phyloP scores from a whole-genome alignment of 2,888 invertebrate species.

The Artemia sinica region DNA sequence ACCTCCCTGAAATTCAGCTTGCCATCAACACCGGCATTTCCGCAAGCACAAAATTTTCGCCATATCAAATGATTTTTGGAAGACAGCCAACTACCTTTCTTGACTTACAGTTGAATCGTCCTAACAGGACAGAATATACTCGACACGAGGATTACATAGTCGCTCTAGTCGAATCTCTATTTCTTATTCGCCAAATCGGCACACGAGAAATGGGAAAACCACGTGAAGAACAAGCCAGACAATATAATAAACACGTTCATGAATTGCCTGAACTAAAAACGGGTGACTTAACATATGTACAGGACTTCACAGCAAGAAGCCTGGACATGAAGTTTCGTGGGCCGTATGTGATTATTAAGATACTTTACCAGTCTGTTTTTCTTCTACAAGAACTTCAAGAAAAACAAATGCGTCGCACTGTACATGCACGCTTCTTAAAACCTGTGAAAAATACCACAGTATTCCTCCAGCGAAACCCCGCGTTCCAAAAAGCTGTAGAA shows the following conservation, averaged over 20 bases:
- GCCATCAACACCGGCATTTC: background rate
- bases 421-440: no score
- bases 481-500: no score
- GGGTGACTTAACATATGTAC: background rate
- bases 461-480: no score
- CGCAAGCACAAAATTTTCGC: background rate
- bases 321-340: slow-evolving; percentile 4
- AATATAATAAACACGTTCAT: no score
- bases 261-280: background rate
- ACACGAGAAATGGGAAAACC: background rate
- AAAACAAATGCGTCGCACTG: no score
- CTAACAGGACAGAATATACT: background rate
- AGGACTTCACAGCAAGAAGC: background rate
- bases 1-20: background rate
- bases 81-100: background rate
- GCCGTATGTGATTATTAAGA: background rate
- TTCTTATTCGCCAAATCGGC: background rate
- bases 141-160: no score
- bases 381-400: no score
- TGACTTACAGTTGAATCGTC: background rate
- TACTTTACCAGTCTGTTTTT: no score
- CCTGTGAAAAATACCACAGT: no score
- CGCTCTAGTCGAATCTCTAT: background rate
- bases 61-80: no score
- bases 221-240: slow-evolving; percentile 10